Percentiles rank a stretch among this genome's conserved stretches.
phyloP scores from a whole-genome alignment of 2,888 invertebrate species.

The Xanthorhoe designata region DNA sequence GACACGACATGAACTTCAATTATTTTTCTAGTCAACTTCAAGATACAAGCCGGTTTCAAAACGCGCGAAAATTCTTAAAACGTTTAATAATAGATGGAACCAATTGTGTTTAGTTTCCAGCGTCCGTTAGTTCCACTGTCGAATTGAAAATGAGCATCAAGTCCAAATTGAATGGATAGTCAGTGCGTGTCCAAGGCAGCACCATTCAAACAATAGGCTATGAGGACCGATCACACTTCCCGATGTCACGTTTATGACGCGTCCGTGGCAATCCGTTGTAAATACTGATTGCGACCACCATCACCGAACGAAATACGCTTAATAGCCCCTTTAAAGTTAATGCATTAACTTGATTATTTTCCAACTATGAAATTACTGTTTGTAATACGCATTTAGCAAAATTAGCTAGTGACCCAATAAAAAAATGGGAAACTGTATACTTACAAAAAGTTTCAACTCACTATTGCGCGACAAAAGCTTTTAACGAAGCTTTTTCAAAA shows the following conservation, averaged over 20 bases:
- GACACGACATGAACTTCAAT: conserved; percentile 77
- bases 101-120: conserved; percentile 39
- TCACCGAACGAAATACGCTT: conserved; percentile 70
- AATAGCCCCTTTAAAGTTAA: conserved; percentile 81
- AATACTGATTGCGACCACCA: conserved; percentile 76
- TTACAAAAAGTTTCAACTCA: too few species aligned
- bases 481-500: too few species aligned
- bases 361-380: conserved; percentile 53
- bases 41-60: neutral
- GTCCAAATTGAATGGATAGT: conserved; percentile 69
- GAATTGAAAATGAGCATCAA: conserved; percentile 68
- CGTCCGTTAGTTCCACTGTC: conserved; percentile 59
- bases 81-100: conserved; percentile 36
- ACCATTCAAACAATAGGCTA: conserved; percentile 75
- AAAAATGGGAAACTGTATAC: too few species aligned
- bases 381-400: conserved; percentile 47
- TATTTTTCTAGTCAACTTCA: conserved; percentile 42
- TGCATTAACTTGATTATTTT: conserved; percentile 77
- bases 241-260: conserved; percentile 73
- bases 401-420: conserved; percentile 52
- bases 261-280: conserved; percentile 68
- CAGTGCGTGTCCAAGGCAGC: conserved; percentile 75
- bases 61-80: conserved; percentile 17
- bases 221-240: conserved; percentile 68
- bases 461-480: too few species aligned